Percentiles rank a stretch among this genome's conserved stretches.
These are phyloP conservation scores for Yponomeuta malinellus DNA, from an alignment of 2,888 invertebrate genomes.

Conservation along the genomic window DNA sequence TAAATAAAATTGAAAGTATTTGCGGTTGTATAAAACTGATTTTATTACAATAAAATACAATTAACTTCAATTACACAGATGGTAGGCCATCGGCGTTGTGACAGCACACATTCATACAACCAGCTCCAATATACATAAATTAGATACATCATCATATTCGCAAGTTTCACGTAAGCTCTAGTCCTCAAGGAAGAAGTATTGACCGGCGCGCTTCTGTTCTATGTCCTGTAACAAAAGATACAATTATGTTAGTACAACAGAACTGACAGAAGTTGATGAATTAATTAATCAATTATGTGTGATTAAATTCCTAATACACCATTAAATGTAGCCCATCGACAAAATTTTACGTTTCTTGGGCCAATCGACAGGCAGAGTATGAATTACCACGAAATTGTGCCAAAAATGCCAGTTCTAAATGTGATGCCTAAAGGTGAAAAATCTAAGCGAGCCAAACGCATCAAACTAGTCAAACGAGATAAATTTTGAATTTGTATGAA, in stretches of 20 bases:
- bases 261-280: no score
- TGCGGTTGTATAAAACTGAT: constrained; percentile 64
- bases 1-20: constrained; percentile 29
- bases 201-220: constrained; percentile 97
- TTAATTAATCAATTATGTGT: no score
- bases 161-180: constrained; percentile 52
- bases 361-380: no score
- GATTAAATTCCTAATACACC: no score
- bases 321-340: no score
- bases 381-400: no score
- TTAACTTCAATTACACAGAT: constrained; percentile 61
- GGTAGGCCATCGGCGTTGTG: constrained; percentile 50
- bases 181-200: constrained; percentile 99
- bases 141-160: constrained; percentile 28
- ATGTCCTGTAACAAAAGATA: constrained; percentile 81
- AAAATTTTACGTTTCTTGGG: no score
- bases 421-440: no score
- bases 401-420: no score
- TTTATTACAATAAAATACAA: constrained; percentile 61
- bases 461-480: no score
- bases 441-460: no score
- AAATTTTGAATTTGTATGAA: no score
- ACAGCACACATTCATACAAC: constrained; percentile 39
- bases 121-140: constrained; percentile 43
- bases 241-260: constrained; percentile 4